Evolutionary conservation across 1,140 invertebrate species (phyloP).

Genomic region (Sarcophaga bullata): DNA sequence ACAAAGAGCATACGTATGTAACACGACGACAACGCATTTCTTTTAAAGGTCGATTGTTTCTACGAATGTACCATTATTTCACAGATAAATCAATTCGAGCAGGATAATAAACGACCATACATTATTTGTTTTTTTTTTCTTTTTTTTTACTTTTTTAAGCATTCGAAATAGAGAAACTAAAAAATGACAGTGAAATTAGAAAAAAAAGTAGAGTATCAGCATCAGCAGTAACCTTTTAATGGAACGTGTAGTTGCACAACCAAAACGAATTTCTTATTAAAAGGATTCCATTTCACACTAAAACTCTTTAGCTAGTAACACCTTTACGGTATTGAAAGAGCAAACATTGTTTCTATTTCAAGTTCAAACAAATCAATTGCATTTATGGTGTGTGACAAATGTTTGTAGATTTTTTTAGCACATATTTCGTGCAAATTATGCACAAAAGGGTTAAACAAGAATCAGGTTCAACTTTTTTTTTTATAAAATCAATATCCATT

Average conservation of each 20-base stretch:
- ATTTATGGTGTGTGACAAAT: constrained; percentile 10
- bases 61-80: constrained; percentile 51
- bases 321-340: background rate
- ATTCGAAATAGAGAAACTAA: background rate
- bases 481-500: background rate
- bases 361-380: background rate
- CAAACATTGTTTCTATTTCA: background rate
- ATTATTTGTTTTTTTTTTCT: background rate
- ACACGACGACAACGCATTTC: background rate
- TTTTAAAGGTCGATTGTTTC: constrained; percentile 3
- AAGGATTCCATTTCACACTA: background rate
- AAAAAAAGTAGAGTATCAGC: no score
- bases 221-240: constrained; percentile 52
- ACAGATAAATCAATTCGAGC: constrained; percentile 66
- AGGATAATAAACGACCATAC: constrained; percentile 59
- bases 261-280: constrained; percentile 56
- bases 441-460: constrained; percentile 9
- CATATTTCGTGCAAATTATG: background rate
- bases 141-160: background rate
- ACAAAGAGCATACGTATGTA: background rate
- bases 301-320: background rate
- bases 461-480: background rate
- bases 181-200: no score
- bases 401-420: background rate
- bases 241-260: constrained; percentile 54